Base-by-base conservation (phyloP, 2,888 invertebrate genomes). In the Caenorhabditis wallacei region DNA sequence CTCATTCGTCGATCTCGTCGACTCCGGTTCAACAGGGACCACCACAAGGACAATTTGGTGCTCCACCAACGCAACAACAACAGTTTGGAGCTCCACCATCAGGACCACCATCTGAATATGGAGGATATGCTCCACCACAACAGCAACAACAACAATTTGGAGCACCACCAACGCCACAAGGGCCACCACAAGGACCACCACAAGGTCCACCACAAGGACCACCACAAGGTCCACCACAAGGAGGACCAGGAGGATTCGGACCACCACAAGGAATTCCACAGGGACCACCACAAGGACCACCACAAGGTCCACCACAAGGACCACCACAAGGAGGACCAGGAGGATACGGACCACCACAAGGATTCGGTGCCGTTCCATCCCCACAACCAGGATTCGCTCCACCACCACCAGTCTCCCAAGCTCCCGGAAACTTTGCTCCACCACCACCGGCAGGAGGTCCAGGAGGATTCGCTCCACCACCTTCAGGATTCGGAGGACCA, bases 1-100 rank as follows among this genome's bases (percentile, higher is more conserved):
- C 85, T 13, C 71, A 84, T 16, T 84, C 85, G 1, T 84, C 84
- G 30, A 81, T 85, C 4, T 80, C 87, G 2, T 85, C 85, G 43
- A 85, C 85, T 30, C 85, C 85, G 10, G 70, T 82, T 51, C 86
- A 85, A 24, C 74, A 72, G 16, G 64, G 71, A 46, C 79, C 63
- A 37, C 72, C 53, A 53, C 74, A 72, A n/a, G n/a, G n/a, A 64
- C 53, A 30, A 22, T 68, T 61, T 53, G 30, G 26, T 22, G 76
- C 43, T 54, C 66, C 70, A 20, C 59, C 82, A 20, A n/a, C 80
- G 13, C 64, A 70, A 70, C 30, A 30, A 69, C 59, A 72, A 13
- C 54, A 75, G 13, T 72, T 66, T 16, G 83, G 80, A 54, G 79
- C 51, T 8, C 80, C 81, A 56, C 76, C 76, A 59, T 57, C 54